phyloP scores from a whole-genome alignment of 2,113 vertebrate genomes.

The Zootoca vivipara region DNA sequence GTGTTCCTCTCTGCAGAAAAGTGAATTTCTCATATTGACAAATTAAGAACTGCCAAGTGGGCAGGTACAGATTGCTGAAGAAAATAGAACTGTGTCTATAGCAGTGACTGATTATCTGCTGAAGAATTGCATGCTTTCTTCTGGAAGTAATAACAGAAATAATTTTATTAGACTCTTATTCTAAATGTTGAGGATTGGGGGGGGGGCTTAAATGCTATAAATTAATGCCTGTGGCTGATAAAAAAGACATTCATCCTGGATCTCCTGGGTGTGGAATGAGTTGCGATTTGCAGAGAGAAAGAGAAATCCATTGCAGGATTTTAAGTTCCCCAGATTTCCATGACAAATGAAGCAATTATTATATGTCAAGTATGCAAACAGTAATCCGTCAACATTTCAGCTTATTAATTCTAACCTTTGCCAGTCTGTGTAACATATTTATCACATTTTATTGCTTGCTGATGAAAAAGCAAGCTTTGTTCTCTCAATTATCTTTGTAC shows the following conservation, averaged over 20 bases:
- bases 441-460: slow-evolving; percentile 72
- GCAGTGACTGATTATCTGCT: slow-evolving; percentile 64
- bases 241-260: slow-evolving; percentile 71
- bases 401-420: slow-evolving; percentile 74
- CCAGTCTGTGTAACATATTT: slow-evolving; percentile 60
- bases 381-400: slow-evolving; percentile 69
- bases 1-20: slow-evolving; percentile 52
- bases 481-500: slow-evolving; percentile 67
- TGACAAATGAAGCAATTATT: slow-evolving; percentile 80
- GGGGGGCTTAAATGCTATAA: slow-evolving; percentile 59
- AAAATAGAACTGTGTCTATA: slow-evolving; percentile 65
- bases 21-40: slow-evolving; percentile 65
- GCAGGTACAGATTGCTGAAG: slow-evolving; percentile 59
- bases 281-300: slow-evolving; percentile 59
- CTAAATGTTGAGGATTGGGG: slow-evolving; percentile 68
- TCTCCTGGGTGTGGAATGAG: slow-evolving; percentile 70
- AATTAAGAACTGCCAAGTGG: slow-evolving; percentile 59
- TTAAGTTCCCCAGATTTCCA: slow-evolving; percentile 72
- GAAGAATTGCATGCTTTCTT: slow-evolving; percentile 68
- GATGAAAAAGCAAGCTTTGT: slow-evolving; percentile 58
- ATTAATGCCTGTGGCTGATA: slow-evolving; percentile 73
- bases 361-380: slow-evolving; percentile 74
- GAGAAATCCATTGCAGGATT: slow-evolving; percentile 75
- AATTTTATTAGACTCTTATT: slow-evolving; percentile 78
- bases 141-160: slow-evolving; percentile 69